Percentiles rank a stretch among this genome's conserved stretches.
phyloP scores from a whole-genome alignment of 2,888 invertebrate genomes.

The Mythimna vitellina region DNA sequence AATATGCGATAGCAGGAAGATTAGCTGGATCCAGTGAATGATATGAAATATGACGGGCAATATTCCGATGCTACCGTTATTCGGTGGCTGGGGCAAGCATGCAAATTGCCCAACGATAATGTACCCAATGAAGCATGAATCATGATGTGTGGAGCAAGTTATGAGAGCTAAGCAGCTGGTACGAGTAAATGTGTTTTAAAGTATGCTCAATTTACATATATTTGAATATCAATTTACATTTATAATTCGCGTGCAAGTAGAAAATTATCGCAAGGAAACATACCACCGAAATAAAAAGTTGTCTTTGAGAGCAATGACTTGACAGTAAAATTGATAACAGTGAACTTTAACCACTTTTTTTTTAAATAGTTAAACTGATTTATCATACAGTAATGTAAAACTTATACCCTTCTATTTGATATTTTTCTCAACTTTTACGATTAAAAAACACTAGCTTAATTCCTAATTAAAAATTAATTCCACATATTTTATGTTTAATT shows the following conservation, averaged over 20 bases:
- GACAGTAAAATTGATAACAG: neutral
- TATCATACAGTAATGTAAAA: no score
- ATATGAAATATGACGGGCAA: conserved; percentile 68
- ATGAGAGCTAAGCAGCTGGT: conserved; percentile 18
- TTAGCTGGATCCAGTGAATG: conserved; percentile 51
- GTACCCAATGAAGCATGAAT: conserved; percentile 79
- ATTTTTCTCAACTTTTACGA: no score
- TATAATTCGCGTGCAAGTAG: no score
- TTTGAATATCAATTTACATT: neutral
- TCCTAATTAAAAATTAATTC: no score
- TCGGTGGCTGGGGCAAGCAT: conserved; percentile 73
- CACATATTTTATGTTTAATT: no score
- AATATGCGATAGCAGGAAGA: conserved; percentile 48
- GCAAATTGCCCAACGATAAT: conserved; percentile 81
- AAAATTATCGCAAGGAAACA: no score
- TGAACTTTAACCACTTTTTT: no score
- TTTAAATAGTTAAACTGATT: no score
- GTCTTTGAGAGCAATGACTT: neutral
- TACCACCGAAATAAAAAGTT: no score
- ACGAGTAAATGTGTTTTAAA: conserved; percentile 8
- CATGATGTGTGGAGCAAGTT: conserved; percentile 55
- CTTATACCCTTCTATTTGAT: no score
- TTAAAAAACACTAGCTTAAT: no score
- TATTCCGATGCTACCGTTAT: conserved; percentile 79
- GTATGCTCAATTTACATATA: no score